Evolutionary conservation across 2,888 invertebrate species (phyloP).

Genomic region (Polydesmus complanatus): DNA sequence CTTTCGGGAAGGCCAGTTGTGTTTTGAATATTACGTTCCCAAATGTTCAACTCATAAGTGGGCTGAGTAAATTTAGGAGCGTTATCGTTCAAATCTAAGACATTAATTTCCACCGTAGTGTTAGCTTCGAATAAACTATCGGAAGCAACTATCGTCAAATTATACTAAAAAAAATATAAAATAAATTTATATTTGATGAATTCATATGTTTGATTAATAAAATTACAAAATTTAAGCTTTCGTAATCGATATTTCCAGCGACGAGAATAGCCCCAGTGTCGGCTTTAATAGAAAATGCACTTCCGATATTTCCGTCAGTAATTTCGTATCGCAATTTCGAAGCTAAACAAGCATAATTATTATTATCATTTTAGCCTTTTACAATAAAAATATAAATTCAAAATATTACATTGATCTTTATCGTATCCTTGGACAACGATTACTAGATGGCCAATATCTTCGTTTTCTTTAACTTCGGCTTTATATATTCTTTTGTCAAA

Average conservation of each 20-base stretch:
- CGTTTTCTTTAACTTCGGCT: conserved; percentile 50
- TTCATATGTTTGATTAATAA: conserved; percentile 12
- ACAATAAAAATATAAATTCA: not conserved
- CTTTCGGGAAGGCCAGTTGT: conserved; percentile 22
- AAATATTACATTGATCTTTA: conserved; percentile 53
- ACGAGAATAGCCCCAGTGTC: conserved; percentile 82
- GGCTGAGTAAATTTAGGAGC: conserved; percentile 63
- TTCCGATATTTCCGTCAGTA: conserved; percentile 65
- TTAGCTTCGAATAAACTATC: conserved; percentile 72
- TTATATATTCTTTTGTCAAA: conserved; percentile 55
- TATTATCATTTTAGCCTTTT: not conserved
- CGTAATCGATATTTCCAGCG: conserved; percentile 91
- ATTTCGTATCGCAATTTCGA: conserved; percentile 78
- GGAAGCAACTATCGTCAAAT: conserved; percentile 64
- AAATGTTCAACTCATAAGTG: conserved; percentile 55
- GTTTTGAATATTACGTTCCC: conserved; percentile 48
- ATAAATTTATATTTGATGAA: conserved; percentile 4
- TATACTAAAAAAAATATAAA: conserved; percentile 44
- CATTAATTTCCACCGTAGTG: conserved; percentile 67
- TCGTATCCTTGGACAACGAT: conserved; percentile 79
- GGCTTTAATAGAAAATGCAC: conserved; percentile 59
- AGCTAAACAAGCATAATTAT: conserved; percentile 35
- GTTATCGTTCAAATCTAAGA: conserved; percentile 85
- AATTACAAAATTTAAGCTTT: conserved; percentile 40
- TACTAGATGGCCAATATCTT: conserved; percentile 65